Evolutionary conservation across 1,140 invertebrate genomes (phyloP), one percentile per base, ranked within the genome.

Genomic region (Zaprionus africanus): DNA sequence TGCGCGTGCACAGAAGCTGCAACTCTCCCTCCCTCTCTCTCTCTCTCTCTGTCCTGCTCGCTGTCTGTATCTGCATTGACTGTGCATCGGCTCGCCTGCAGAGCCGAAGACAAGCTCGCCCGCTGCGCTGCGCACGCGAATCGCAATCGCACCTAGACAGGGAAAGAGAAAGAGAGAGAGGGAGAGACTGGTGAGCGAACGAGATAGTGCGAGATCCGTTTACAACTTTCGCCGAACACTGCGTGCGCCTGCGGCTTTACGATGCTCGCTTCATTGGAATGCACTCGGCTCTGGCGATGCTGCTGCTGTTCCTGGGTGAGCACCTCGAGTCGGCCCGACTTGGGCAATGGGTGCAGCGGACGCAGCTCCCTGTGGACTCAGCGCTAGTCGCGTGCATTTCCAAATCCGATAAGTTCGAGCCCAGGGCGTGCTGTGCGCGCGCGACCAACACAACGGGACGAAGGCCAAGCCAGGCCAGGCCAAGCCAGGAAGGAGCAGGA

Each of bases 1-100:
- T 82, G 74, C 78, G 86, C 81, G 86, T 88, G 86, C 85, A 88
- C 85, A 54, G 85, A 88, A 90, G 85, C 86, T 75, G 68, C 63
- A 34, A 36, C 74, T 72, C 24, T 17, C 22, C 5, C 68, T 17
- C 68, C 15, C 64, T n/a, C 34, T 15, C 36, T 19, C 41, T 19
- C 41, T 2, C 34, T 17, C 36, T n/a, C 41, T 19, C 41, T 2
- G 9, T 34, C 31, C 31, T 34, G 2, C 2, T 65, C 62, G 34
- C 60, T 38, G 38, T 31, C 15, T 73, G 46, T 49, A 15, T 31
- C 24, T 28, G 46, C 22, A 51, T 51, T 51, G 46, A 51, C 26
- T 61, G 59, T 46, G 17, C 38, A 36, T 61, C 59, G 60, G n/a
- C 34, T 36, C 63, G 49, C n/a, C 13, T 36, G 67, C 76, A 24